Conservation (phyloP, 2,888 invertebrate species). For the Meiosimyza decipiens region DNA sequence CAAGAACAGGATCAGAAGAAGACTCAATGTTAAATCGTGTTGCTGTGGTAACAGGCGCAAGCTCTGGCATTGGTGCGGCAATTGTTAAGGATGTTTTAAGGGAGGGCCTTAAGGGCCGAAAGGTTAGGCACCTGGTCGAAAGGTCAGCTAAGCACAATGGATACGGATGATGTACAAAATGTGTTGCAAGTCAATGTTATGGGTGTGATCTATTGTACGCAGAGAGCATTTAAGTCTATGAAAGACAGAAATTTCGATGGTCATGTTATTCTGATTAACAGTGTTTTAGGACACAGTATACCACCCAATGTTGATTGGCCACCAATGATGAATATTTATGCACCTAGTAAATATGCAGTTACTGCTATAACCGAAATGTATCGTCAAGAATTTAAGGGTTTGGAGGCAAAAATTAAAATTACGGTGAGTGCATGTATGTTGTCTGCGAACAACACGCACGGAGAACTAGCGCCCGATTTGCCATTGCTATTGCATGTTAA, state of each 20-base stretch:
- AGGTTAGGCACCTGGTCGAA: constrained; percentile 43
- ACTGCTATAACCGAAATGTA: constrained; percentile 61
- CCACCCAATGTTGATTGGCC: background rate
- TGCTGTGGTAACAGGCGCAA: constrained; percentile 74
- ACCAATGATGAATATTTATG: constrained; percentile 57
- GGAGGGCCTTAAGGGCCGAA: constrained; percentile 68
- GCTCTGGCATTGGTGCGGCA: constrained; percentile 72
- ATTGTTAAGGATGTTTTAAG: constrained; percentile 66
- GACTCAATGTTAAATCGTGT: constrained; percentile 71
- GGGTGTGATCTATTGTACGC: constrained; percentile 64
- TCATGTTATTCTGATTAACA: constrained; percentile 67
- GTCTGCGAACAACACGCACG: no score
- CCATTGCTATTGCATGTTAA: no score
- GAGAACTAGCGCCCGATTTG: no score
- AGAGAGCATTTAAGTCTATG: constrained; percentile 67
- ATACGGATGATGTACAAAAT: constrained; percentile 56
- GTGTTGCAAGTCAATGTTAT: constrained; percentile 61
- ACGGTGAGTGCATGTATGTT: constrained; percentile 48
- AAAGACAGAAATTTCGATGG: constrained; percentile 59
- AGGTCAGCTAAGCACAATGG: constrained; percentile 33
- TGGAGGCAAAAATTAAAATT: constrained; percentile 38
- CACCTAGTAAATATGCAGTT: constrained; percentile 59
- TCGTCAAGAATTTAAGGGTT: constrained; percentile 59
- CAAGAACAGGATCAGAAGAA: no score
- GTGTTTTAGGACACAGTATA: constrained; percentile 46